Base-by-base conservation (phyloP, 2,888 invertebrate genomes). In the Agrilus cyanescens region DNA sequence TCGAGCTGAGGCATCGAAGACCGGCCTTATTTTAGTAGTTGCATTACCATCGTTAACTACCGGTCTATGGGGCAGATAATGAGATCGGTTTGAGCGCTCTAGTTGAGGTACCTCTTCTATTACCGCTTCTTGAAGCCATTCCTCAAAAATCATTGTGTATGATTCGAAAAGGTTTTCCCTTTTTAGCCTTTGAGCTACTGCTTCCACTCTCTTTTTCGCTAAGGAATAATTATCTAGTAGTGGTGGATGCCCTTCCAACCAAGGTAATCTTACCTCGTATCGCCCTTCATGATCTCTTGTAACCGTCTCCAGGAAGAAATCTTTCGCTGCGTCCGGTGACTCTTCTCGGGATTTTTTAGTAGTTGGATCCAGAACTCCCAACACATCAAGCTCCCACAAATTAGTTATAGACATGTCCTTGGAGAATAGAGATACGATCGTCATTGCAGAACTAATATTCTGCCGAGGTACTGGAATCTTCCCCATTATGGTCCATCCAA, bases 231-330 rank as follows among this genome's bases (percentile, higher is more conserved):
- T 58, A 33, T 37, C 38, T 13, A 52, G 41, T 1, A 62, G 37
- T 4, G 52, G 54, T 1, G 57, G 55, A 44, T 59, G 59, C 37
- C 52, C 54, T 12, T 57, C 54, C 13, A 54, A 48, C 58, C 59
- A 60, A 7, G 62, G 60, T 10, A 62, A 45, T 15, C 43, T 33
- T 2, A 62, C 56, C 40, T 57, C 56, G 46, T 59, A 64, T 18
- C 18, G 18, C 18, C 18, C 18, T 18, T 18, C 18, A 5, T 18
- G 18, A 18, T 18, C 18, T 1, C 52, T 34, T 1, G 6, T 38
- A 3, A 60, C 53, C 0, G 57, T 62, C 18, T 55, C 45, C 10
- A 47, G 13, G 48, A 61, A 61, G 36, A 52, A 41, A 4, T 55
- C 40, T 42, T 46, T 52, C 1, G 56, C 52, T 6, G 44, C 47